Base-by-base conservation (phyloP, 2,888 invertebrate species). In the Orthosia gothica region DNA sequence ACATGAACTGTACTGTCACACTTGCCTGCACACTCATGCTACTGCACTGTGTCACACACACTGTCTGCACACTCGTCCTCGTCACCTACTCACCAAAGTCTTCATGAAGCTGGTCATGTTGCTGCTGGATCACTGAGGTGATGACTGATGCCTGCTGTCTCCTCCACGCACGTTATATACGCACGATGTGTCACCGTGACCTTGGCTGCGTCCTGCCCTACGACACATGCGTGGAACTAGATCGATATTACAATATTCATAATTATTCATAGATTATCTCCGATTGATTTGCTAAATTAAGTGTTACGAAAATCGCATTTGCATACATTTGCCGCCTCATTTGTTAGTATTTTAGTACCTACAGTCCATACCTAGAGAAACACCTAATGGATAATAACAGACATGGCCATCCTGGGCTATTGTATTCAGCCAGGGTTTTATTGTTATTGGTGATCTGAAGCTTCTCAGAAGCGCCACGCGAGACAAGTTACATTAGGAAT, bases 231-330 rank as follows among this genome's bases (percentile, higher is more conserved):
- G 64, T 26, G 26, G 54, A 71, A 68, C 47, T 66, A 5, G 50
- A 65, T 0, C 72, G 58, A 77, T 66, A 72, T 77, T 77, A 47
- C 49, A 77, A 78, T 78, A 77, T 77, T 71, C 55, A 76, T 76
- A 15, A 63, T 32, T 78, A 77, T 77, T 71, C 55, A 76, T 76
- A 15, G 58, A 32, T 52, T 26, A 59, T 49, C 54, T 61, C 26
- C 20, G 65, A 57, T 52, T 57, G 16, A 45, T 40, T 16, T 50
- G 49, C 32, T 4, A 45, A 58, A 32, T 47, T 4, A 26, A 26
- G 47, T 40, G 49, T 76, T 75, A 49, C 45, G 52, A 72, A 71
- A 70, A 45, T 15, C 18, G 11, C 11, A 72, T 59, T 26, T 45
- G 40, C 45, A 58, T 70, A 71, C 13, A 58, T 70, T 52, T 32